Base-by-base conservation (phyloP, 2,888 invertebrate genomes). In the Acronicta aceris region DNA sequence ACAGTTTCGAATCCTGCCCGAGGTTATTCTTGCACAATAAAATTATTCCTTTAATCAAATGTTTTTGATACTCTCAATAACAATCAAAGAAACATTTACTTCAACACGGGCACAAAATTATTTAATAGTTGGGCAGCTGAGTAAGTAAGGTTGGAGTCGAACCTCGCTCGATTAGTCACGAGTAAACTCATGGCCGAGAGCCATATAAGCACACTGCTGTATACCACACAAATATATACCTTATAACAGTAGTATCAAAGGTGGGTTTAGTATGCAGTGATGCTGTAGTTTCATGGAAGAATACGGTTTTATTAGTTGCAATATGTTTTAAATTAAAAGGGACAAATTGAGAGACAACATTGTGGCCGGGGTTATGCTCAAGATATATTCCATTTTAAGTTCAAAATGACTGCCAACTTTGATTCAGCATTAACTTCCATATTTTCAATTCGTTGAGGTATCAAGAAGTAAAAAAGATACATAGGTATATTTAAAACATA, bases 161-260 rank as follows among this genome's bases (percentile, higher is more conserved):
- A 58, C 77, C 78, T 78, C 77, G 79, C 40, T 47, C 74, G 78
- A 79, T 78, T 78, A 78, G 79, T 78, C 77, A 78, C 75, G 67
- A 56, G 71, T 67, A 36, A 58, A 27, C 68, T 77, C 77, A 78
- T 60, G 77, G 77, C 46, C 77, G 51, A 63, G 17, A 51, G 40
- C 77, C 79, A 48, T 79, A 79, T 72, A 79, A 61, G 79, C 47
- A 42, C 16, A 46, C 36, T 30, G 6, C 27, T 13, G 17, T n/a
- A 8, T 13, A 4, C 45, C 67, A 65, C 2, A 42, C 56, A 25
- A 72, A 50, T 71, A 8, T 64, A 49, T 1, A 65, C 61, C 48
- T 63, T 71, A 61, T 16, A 1, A 0, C 5, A 7, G 2, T 2
- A 0, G 7, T 0, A 0, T 25, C 7, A 62, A n/a, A 61, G 53